A percentile compares a stretch with the other conserved stretches of the same genome.
phyloP scores from a whole-genome alignment of 1,140 invertebrate genomes.

The Zaprionus ghesquierei region DNA sequence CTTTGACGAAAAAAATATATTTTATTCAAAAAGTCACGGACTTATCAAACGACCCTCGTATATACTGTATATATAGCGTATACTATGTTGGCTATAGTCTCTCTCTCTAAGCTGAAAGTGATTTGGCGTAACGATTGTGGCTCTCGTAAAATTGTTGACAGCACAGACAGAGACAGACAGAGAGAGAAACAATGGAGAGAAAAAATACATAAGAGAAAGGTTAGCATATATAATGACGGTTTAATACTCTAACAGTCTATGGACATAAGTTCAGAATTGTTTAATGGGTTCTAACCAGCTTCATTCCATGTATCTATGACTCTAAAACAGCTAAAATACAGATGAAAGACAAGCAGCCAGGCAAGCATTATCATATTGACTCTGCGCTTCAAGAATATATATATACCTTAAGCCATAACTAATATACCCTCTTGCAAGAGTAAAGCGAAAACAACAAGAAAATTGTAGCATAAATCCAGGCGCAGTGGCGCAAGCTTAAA shows the following conservation, averaged over 20 bases:
- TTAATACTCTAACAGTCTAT: neutral
- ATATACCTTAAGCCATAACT: too few species aligned
- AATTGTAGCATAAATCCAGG: conserved; percentile 66
- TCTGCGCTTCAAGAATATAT: too few species aligned
- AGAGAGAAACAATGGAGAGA: conserved; percentile 12
- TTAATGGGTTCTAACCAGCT: too few species aligned
- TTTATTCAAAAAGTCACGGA: too few species aligned
- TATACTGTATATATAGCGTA: neutral
- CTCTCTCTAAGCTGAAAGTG: conserved; percentile 62
- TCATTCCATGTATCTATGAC: too few species aligned
- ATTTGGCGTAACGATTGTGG: conserved; percentile 71
- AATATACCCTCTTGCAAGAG: neutral
- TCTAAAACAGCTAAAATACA: too few species aligned
- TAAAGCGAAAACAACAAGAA: neutral
- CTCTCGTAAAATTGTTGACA: conserved; percentile 71
- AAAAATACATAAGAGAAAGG: neutral
- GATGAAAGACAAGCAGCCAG: too few species aligned
- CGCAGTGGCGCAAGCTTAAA: conserved; percentile 61
- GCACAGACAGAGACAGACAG: conserved; percentile 40
- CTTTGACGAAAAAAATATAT: too few species aligned
- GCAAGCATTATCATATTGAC: too few species aligned
- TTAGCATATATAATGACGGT: neutral
- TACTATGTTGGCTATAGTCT: conserved; percentile 16
- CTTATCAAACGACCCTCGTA: too few species aligned
- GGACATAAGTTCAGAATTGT: too few species aligned